A percentile compares a stretch with the other conserved stretches of the same genome.
phyloP scores from a whole-genome alignment of 1,140 invertebrate genomes.

The Chionoecetes opilio region DNA sequence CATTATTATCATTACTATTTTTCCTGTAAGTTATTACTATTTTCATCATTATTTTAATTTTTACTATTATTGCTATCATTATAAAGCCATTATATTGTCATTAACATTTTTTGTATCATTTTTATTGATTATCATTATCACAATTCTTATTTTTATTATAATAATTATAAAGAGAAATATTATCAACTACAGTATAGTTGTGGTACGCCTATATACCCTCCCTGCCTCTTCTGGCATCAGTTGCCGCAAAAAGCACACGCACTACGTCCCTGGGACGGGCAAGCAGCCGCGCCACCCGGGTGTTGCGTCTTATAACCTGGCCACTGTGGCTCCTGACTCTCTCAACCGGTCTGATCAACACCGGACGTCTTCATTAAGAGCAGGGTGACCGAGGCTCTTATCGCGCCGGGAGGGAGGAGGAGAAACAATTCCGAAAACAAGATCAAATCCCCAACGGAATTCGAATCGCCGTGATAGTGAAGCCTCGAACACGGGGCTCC shows the following conservation, averaged over 20 bases:
- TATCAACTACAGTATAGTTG: no score
- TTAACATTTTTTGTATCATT: not conserved
- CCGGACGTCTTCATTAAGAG: conserved; percentile 42
- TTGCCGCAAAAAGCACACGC: not conserved
- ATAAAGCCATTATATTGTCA: not conserved
- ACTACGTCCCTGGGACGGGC: not conserved
- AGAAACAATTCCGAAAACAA: conserved; percentile 71
- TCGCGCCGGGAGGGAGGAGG: conserved; percentile 59
- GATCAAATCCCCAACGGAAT: conserved; percentile 66
- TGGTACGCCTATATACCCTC: not conserved
- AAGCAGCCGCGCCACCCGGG: not conserved
- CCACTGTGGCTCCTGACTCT: not conserved
- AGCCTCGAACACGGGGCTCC: conserved; percentile 63
- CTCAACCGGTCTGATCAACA: conserved; percentile 44
- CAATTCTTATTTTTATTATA: no score
- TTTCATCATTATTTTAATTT: no score
- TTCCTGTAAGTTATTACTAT: no score
- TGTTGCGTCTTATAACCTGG: not conserved
- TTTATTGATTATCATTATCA: not conserved
- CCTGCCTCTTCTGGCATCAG: not conserved
- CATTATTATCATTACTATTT: no score
- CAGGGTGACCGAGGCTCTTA: conserved; percentile 45
- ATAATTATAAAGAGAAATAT: no score
- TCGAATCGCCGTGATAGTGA: conserved; percentile 67
- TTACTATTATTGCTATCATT: no score